Base-by-base conservation (phyloP, 2,888 invertebrate genomes). In the Macropis europaea region DNA sequence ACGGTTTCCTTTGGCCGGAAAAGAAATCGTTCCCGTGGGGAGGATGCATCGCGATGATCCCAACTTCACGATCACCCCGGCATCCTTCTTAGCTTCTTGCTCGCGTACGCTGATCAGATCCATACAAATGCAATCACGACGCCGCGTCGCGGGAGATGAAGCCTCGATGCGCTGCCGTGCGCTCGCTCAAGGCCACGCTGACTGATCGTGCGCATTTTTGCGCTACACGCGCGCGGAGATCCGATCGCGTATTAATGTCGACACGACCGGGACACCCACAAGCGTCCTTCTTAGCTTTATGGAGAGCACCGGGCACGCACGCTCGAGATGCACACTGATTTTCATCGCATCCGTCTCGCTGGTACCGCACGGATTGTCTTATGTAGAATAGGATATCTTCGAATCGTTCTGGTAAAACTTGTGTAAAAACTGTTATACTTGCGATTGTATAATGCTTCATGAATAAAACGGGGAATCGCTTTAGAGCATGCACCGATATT, bases 121-220 rank as follows among this genome's bases (percentile, higher is more conserved):
- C 85, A 84, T 85, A 84, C 80, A 82, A 87, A 85, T 84, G 84
- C 81, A 86, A 86, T 86, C 83, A 85, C 85, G 83, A 86, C 81
- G 74, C 62, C 61, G 42, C 19, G 42, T 42, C 42, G 73, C 76
- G 60, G 13, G 67, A 76, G 70, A 72, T 76, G 75, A 76, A 54
- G 34, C 48, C 64, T 70, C 76, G 76, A 71, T 81, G 76, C 71
- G 36, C 50, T 59, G 45, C 28, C 38, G 48, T 17, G 24, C 57
- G 45, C 45, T 50, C 43, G 60, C 32, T 22, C 48, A 19, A 26
- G 47, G 48, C 28, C 11, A 19, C 38, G 61, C 66, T 68, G 76
- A 70, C 70, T 73, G 76, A 73, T 70, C 73, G 56, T 74, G 59
- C 36, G 53, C 48, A 73, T 82, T 82, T 67, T 71, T 70, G 38